Base-by-base conservation (phyloP, 2,888 invertebrate genomes). In the Nebria salina region DNA sequence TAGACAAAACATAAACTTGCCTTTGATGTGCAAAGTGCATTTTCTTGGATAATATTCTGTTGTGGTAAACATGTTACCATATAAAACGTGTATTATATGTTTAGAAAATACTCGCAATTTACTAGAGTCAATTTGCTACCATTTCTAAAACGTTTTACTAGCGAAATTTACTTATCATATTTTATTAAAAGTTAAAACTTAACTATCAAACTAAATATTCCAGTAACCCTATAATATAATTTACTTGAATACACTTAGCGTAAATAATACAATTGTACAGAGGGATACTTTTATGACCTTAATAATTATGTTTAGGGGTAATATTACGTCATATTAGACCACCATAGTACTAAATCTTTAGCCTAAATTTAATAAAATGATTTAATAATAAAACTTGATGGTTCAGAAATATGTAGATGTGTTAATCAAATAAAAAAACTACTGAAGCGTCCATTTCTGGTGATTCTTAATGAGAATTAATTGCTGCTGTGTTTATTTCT, bases 1-100 rank as follows among this genome's bases (percentile, higher is more conserved):
- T 73, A 43, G 43, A 25, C 68, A 25, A 68, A 72, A 81, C 76
- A 81, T 73, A 81, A 81, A 81, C 72, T 76, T 76, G 65, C 72
- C 81, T 81, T 81, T 81, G 81, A 81, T 81, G 81, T 76, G 72
- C 42, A 81, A 80, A 81, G 72, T 81, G 81, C 81, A 81, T 76
- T 81, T 65, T 81, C 64, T 73, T 66, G 34, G 34, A 5, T 34
- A 34, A 34, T 34, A 34, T 34, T 34, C 34, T 34, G 34, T 34
- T 4, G 34, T 34, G 34, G 34, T 34, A 34, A 81, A 72, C 81
- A 73, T 65, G 76, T 81, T 81, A 81, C 72, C 81, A 81, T 81
- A 81, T 81, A 81, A 81, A 76, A 81, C 81, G 73, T 26, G 81
- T 81, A 76, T 81, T 81, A 81, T 76, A 72, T 81, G 81, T 76